Base-by-base conservation (phyloP, 2,113 vertebrate genomes). In the Pyxicephalus adspersus region DNA sequence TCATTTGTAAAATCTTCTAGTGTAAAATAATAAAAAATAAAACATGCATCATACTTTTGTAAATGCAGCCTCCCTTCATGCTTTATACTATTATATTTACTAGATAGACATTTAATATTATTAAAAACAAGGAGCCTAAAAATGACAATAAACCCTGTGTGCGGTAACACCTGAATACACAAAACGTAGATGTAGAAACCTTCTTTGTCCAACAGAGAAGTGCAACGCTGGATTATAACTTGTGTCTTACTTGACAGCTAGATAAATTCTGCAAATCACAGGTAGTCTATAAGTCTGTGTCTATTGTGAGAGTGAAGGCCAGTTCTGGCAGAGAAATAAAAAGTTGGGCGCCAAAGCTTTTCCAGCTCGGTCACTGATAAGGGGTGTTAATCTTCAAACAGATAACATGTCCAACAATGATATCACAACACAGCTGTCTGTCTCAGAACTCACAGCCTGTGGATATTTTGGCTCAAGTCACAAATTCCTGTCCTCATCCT, bases 311-410 rank as follows among this genome's bases (percentile, higher is more conserved):
- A 38, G n/a, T 74, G 29, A 73, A 73, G 52, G 70, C 38, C 31
- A 50, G 58, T 25, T 50, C 13, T 82, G 60, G 18, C 63, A 75
- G 70, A 55, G 61, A 64, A 82, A 58, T 65, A 65, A 66, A 75
- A 73, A 57, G 16, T 17, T 65, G 65, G 71, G 70, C 70, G 70
- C 80, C 80, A 75, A 31, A 75, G 63, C 70, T 66, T 74, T 74
- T 50, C 34, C 54, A 64, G 70, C 71, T 73, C 2, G 22, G 29
- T 54, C 50, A 64, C 70, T 28, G 80, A 82, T 82, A 82, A 82
- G 61, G 50, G 64, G 80, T 75, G 80, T 73, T 75, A 82, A 82
- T 73, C 80, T 82, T 75, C 70, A 74, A 82, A 75, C 29, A 82
- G 80, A 82, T 82, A 75, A 75, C 51, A 72, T 45, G 52, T 31